Conservation (phyloP, 2,113 vertebrate genomes). For the Ondatra zibethicus region DNA sequence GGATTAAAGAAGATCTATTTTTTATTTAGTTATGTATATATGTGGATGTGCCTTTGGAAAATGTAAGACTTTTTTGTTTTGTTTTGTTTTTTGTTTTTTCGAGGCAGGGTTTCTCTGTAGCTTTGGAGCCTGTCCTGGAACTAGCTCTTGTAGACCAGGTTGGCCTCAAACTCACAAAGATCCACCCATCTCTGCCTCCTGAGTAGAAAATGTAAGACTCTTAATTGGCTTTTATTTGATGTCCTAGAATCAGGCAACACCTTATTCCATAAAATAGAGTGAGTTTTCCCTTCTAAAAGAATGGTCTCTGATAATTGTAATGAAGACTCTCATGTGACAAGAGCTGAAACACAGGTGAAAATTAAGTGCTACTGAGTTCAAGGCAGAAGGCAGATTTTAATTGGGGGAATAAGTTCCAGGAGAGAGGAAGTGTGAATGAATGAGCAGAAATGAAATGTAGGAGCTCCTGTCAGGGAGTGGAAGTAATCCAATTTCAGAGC, state of each 20-base stretch:
- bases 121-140: too few relatives aligned
- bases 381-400: conserved; percentile 27
- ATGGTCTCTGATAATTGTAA: conserved; percentile 23
- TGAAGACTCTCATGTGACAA: conserved; percentile 38
- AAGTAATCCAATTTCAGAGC: conserved; percentile 16
- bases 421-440: conserved; percentile 38
- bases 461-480: background rate
- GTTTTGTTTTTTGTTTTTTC: too few relatives aligned
- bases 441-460: conserved; percentile 49
- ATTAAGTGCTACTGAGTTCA: conserved; percentile 53
- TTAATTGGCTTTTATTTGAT: conserved; percentile 1
- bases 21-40: background rate
- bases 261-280: background rate
- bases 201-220: too few relatives aligned
- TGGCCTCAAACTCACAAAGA: too few relatives aligned
- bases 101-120: too few relatives aligned
- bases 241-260: background rate
- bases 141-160: too few relatives aligned
- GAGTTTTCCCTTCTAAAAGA: background rate
- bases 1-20: too few relatives aligned
- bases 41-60: background rate
- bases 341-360: conserved; percentile 46
- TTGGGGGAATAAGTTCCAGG: conserved; percentile 22
- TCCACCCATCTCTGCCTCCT: too few relatives aligned
- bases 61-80: too few relatives aligned